Percentiles rank a stretch among this genome's conserved stretches.
Conservation (phyloP, 2,113 vertebrate genomes). For the Struthio camelus region DNA sequence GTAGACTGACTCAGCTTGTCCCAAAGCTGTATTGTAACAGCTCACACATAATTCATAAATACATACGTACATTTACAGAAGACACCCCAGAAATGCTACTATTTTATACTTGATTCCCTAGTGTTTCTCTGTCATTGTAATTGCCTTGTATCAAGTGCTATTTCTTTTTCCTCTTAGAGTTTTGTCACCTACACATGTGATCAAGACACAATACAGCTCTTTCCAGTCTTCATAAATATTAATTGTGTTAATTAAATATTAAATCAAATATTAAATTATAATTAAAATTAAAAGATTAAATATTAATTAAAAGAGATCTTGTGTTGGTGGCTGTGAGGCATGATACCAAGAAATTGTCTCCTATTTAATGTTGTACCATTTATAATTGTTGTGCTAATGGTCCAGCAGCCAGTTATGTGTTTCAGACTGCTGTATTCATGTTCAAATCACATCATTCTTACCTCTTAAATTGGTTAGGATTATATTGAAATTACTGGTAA, state of each 20-base stretch:
- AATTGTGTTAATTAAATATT: constrained; percentile 46
- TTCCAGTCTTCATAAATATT: constrained; percentile 35
- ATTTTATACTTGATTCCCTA: neutral
- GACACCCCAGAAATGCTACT: neutral
- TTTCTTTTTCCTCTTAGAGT: neutral
- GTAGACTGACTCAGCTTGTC: neutral
- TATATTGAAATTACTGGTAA: neutral
- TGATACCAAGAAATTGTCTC: constrained; percentile 2
- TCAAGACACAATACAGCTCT: neutral
- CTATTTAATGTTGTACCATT: constrained; percentile 1
- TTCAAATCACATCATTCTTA: neutral
- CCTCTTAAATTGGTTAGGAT: neutral
- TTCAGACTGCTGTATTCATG: neutral
- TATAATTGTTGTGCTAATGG: constrained; percentile 31
- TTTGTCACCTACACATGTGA: constrained; percentile 31
- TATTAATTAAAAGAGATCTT: constrained; percentile 26
- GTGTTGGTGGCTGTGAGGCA: neutral
- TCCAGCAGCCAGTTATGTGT: neutral
- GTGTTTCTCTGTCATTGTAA: neutral
- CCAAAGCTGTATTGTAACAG: neutral
- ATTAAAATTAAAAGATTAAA: constrained; percentile 51
- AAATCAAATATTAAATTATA: constrained; percentile 4
- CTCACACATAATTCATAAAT: no score
- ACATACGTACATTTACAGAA: neutral
- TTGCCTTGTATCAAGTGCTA: neutral